Percentiles rank a stretch among this genome's conserved stretches.
phyloP scores from a whole-genome alignment of 2,888 invertebrate species.

The Ichneumon xanthorius region DNA sequence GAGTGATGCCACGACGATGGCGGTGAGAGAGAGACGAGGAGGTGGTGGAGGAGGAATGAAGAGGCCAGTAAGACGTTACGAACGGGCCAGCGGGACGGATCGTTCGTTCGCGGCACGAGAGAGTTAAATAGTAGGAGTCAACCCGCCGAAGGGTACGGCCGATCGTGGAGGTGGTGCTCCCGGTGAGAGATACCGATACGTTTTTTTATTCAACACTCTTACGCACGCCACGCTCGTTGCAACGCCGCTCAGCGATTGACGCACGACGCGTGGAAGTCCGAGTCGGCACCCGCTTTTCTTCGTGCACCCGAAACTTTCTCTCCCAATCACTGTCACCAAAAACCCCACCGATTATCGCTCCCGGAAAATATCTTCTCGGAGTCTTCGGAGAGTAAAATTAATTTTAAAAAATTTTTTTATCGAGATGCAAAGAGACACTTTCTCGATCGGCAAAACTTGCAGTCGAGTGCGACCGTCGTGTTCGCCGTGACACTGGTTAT shows the following conservation, averaged over 20 bases:
- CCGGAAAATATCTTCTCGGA: not conserved
- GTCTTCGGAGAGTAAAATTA: too few species aligned
- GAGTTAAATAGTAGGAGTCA: constrained; percentile 79
- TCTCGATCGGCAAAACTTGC: constrained; percentile 51
- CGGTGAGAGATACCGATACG: not conserved
- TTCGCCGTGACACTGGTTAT: constrained; percentile 74
- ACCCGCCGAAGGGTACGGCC: constrained; percentile 79
- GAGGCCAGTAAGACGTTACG: constrained; percentile 55
- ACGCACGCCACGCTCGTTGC: constrained; percentile 1
- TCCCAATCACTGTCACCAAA: constrained; percentile 3
- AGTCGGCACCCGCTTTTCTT: not conserved
- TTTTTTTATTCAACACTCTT: constrained; percentile 9
- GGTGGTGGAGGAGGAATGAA: constrained; percentile 48
- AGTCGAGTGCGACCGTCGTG: constrained; percentile 64
- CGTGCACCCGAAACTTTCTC: constrained; percentile 29
- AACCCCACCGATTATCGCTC: not conserved
- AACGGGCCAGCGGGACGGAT: constrained; percentile 53
- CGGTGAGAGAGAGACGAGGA: not conserved
- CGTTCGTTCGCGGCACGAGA: constrained; percentile 72
- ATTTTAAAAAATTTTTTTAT: too few species aligned
- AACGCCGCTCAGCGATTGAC: constrained; percentile 19
- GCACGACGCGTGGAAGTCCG: constrained; percentile 15
- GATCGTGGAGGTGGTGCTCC: constrained; percentile 4
- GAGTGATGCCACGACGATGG: not conserved
- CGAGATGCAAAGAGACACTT: constrained; percentile 39